Conservation (phyloP, 2,113 vertebrate species). For the Crocuta crocuta region DNA sequence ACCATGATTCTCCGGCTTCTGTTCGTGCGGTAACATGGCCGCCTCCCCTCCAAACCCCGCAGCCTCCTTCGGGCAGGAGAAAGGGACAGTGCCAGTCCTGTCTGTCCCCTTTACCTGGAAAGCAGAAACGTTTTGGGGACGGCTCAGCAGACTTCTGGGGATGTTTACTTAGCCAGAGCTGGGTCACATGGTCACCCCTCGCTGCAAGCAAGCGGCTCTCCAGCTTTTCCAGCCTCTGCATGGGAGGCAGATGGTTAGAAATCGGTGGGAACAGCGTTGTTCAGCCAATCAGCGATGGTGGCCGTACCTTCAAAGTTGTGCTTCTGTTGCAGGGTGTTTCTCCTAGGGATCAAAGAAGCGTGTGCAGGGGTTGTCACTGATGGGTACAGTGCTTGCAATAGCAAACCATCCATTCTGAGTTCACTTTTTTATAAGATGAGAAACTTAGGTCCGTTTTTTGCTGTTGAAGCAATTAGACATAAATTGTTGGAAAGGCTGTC, state of each 20-base stretch:
- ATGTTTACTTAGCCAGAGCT: constrained; percentile 9
- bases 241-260: background rate
- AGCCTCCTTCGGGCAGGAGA: background rate
- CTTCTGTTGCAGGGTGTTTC: background rate
- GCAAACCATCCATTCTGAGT: background rate
- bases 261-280: background rate
- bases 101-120: constrained; percentile 7
- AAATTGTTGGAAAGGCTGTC: background rate
- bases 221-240: background rate
- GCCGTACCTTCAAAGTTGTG: background rate
- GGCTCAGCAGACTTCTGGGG: background rate
- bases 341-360: background rate
- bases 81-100: background rate
- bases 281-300: background rate
- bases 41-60: background rate
- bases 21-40: background rate
- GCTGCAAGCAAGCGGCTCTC: background rate
- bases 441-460: background rate
- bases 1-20: background rate
- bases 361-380: background rate
- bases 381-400: background rate
- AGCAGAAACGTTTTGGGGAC: background rate
- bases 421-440: background rate
- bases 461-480: too few relatives aligned
- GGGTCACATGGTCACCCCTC: background rate